These are phyloP conservation scores for Minunthozetes semirufus DNA, from an alignment of 2,888 invertebrate species.

Conservation along the genomic window DNA sequence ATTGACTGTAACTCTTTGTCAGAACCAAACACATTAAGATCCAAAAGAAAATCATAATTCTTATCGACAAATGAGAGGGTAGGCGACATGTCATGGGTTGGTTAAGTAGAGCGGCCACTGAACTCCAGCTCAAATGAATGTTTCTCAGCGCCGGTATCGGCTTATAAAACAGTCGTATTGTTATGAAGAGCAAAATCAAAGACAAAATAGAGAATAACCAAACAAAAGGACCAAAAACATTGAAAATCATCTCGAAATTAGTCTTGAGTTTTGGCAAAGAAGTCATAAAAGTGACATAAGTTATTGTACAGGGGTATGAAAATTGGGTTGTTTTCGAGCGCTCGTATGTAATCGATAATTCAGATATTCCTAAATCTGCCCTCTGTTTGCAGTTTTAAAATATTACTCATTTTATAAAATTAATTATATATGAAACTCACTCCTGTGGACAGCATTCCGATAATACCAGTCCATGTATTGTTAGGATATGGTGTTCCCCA, in stretches of 20 bases:
- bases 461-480: background rate
- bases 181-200: background rate
- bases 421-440: background rate
- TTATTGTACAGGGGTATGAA: background rate
- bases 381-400: background rate
- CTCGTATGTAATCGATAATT: background rate
- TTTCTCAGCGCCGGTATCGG: background rate
- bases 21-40: background rate
- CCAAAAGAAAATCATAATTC: slow-evolving; percentile 11
- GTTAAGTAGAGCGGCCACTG: background rate
- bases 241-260: background rate
- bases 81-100: background rate
- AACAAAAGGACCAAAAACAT: background rate
- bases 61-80: background rate
- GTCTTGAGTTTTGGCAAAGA: background rate
- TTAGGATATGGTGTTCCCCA: background rate
- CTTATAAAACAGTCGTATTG: background rate
- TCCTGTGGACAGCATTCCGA: background rate
- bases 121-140: background rate
- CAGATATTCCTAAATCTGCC: slow-evolving; percentile 13
- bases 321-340: background rate
- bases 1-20: slow-evolving; percentile 25
- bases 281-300: background rate
- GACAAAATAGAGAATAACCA: background rate
- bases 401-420: background rate